Evolutionary conservation across 2,888 invertebrate genomes (phyloP), one percentile per base, ranked within the genome.

Genomic region (Amiota communis): DNA sequence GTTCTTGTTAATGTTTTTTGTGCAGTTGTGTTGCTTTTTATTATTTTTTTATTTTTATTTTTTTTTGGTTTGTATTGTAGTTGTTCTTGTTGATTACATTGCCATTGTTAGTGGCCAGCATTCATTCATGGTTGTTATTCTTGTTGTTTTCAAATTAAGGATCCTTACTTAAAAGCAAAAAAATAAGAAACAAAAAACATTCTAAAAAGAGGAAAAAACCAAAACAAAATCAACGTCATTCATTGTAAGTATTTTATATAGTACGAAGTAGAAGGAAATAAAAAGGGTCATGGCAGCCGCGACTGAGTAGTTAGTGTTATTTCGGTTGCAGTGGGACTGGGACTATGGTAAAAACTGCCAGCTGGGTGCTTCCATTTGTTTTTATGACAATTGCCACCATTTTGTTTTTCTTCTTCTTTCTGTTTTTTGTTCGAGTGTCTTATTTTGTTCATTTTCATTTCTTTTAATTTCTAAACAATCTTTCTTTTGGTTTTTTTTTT

Each of bases 241-340:
- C 59, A 59, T 59, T 59, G 59, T 59, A n/a, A 36, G 36, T 36
- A 36, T 36, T 36, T 36, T 36, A 23, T 36, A 36, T 36, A 36
- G n/a, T n/a, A n/a, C n/a, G n/a, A n/a, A 36, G 36, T 23, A 12
- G 17, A 59, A 59, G n/a, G n/a, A n/a, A n/a, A n/a, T n/a, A n/a
- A 53, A 59, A 59, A 59, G 59, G 59, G 59, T 59, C 59, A 59
- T 59, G 59, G 17, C 59, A n/a, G 59, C 59, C 23, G 59, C 57
- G 15, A 20, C 59, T 59, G 8, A 15, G 36, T 36, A 36, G 36
- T 36, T 36, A 36, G 36, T 36, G 36, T 36, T 36, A 36, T 36
- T 36, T 36, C 36, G 36, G 36, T 36, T 36, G 36, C 36, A 36
- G 3, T 36, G 36, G 36, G 36, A 36, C 36, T 36, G n/a, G n/a